Evolutionary conservation across 2,888 invertebrate species (phyloP).

Genomic region (Polyommatus iphigenia): DNA sequence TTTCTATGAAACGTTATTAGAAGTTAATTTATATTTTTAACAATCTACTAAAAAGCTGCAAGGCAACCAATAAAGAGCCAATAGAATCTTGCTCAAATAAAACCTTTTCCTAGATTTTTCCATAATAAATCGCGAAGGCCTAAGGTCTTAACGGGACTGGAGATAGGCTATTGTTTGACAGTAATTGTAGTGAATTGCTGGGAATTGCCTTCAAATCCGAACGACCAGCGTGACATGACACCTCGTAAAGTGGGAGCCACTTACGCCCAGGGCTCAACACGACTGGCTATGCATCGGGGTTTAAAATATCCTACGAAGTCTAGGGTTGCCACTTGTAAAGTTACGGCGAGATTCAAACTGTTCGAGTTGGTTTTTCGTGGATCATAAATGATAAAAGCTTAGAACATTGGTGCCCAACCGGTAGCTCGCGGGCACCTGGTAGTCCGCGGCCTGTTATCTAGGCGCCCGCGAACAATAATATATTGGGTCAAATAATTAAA

Average conservation of each 20-base stretch:
- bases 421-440: no score
- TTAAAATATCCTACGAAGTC: constrained; percentile 7
- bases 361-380: no score
- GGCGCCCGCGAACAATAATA: no score
- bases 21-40: no score
- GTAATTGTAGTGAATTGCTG: constrained; percentile 68
- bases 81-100: constrained; percentile 23
- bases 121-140: constrained; percentile 42
- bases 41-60: neutral
- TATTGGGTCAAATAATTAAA: no score
- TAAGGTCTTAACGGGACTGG: constrained; percentile 59
- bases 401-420: neutral
- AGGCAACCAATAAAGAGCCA: neutral
- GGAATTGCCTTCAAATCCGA: constrained; percentile 42
- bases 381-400: neutral
- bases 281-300: constrained; percentile 8
- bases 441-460: no score
- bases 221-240: constrained; percentile 36
- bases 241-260: neutral
- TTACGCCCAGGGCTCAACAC: neutral
- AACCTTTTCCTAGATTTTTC: constrained; percentile 38
- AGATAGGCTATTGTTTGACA: constrained; percentile 68
- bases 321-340: neutral
- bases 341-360: neutral
- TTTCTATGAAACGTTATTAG: no score